Base-by-base conservation (phyloP, 2,888 invertebrate genomes). In the Idaea biselata region DNA sequence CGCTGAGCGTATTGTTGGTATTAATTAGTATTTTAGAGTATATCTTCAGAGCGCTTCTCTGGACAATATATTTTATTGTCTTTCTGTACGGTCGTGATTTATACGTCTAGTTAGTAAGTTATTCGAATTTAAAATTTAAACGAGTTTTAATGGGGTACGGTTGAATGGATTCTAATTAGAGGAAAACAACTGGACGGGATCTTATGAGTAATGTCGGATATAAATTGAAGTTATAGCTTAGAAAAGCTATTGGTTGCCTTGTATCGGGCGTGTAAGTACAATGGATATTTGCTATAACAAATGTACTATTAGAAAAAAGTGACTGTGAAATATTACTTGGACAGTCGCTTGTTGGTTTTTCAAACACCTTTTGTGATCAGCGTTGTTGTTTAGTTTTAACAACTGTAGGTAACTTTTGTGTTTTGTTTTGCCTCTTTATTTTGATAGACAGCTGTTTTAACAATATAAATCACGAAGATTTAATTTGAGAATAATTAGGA, bases 51-150 rank as follows among this genome's bases (percentile, higher is more conserved):
- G 78, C 73, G 77, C 78, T 74, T 73, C 77, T 76, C 66, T 85
- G 84, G 89, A 91, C 90, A 89, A 89, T 90, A 89, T 91, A 91
- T 92, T 91, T 89, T 90, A 92, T 92, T 90, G 90, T 91, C 88
- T 91, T 86, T 86, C 84, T 78, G 80, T 86, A 77, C 76, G 76
- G 68, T 73, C 68, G 78, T 91, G 92, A 92, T 92, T 92, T 92
- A 92, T 91, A 88, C 71, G 75, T 87, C 91, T 91, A 92, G 91
- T 92, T 92, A 91, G 91, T 91, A 91, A 91, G 90, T 92, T 91
- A 91, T 91, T 91, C 78, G 86, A 88, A 83, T 91, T 92, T 92
- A 91, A 91, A 25, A 91, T 92, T 92, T 92, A 88, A 89, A 87
- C 86, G 87, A 84, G 87, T 86, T 91, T 91, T 91, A 92, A 92